Evolutionary conservation across 1,140 invertebrate genomes (phyloP), one percentile per base, ranked within the genome.

Genomic region (Archegozetes longisetosus): DNA sequence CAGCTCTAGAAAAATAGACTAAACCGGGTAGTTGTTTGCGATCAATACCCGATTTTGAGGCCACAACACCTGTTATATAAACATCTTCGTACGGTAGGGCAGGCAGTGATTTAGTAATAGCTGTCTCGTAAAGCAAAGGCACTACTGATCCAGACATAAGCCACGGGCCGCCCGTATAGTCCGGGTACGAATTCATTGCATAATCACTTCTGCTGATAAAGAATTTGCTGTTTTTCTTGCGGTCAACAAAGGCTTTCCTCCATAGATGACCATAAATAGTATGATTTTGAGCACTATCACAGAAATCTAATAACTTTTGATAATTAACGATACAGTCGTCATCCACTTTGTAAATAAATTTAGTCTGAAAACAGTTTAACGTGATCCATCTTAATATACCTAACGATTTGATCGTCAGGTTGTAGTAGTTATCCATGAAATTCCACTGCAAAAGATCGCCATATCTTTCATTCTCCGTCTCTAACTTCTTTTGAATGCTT

Each of bases 321-420:
- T 87, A 72, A 72, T 88, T 87, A 3, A 90, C 76, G 67, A 84
- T 88, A 72, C 85, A 85, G 64, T 90, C 86, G 64, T 89, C 86
- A 64, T 89, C 86, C 3, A 83, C 82, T 74, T 90, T 89, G 69
- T 88, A 77, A 1, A 89, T 72, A 71, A 81, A 87, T 53, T 77
- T 79, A 2, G 78, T 75, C 72, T 73, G 70, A 51, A 73, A 69
- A 68, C 85, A 88, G 63, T 80, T 77, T 9, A 72, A 74, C 1
- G 73, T 79, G 4, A 85, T 79, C 72, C 72, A 73, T 14, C 66
- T 61, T 9, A 73, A 47, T 28, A 71, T 61, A 23, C 70, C 65
- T 22, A 71, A 49, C n/a, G 66, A 71, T 65, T 73, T 72, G 9
- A 70, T 56, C 2, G 68, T 69, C 13, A 73, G 61, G 55, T 72